These are phyloP conservation scores for Rhagophthalmus giganteus DNA, from an alignment of 2,888 invertebrate species.

Conservation along the genomic window DNA sequence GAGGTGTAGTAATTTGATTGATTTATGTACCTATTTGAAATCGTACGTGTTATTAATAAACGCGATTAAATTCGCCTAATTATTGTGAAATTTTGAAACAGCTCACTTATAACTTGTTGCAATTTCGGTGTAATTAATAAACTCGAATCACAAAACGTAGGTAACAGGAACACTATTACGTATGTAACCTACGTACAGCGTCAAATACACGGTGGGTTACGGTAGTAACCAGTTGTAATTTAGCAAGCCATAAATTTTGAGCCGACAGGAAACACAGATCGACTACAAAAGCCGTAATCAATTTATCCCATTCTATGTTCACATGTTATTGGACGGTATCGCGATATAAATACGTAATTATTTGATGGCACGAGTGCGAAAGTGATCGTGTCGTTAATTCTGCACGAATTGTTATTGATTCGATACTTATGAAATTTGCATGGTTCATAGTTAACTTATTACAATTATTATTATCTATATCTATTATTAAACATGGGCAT, in stretches of 20 bases:
- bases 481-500: too few species aligned
- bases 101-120: background rate
- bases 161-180: background rate
- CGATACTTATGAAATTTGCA: constrained; percentile 6
- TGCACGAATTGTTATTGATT: constrained; percentile 25
- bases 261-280: constrained; percentile 46
- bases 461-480: too few species aligned
- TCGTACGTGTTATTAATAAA: too few species aligned
- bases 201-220: constrained; percentile 22
- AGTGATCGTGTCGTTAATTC: constrained; percentile 24
- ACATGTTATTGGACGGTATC: constrained; percentile 48
- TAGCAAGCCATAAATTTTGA: constrained; percentile 38
- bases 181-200: constrained; percentile 7
- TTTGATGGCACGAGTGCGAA: constrained; percentile 21
- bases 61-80: background rate
- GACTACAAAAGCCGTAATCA: constrained; percentile 50
- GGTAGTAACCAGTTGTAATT: constrained; percentile 33
- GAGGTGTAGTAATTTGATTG: too few species aligned
- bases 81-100: too few species aligned
- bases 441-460: too few species aligned
- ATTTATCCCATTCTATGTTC: constrained; percentile 46
- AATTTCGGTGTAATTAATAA: background rate
- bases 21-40: too few species aligned
- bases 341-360: constrained; percentile 29
- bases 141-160: background rate